Evolutionary conservation across 2,888 invertebrate species (phyloP).

Genomic region (Lamellibrachia columna): DNA sequence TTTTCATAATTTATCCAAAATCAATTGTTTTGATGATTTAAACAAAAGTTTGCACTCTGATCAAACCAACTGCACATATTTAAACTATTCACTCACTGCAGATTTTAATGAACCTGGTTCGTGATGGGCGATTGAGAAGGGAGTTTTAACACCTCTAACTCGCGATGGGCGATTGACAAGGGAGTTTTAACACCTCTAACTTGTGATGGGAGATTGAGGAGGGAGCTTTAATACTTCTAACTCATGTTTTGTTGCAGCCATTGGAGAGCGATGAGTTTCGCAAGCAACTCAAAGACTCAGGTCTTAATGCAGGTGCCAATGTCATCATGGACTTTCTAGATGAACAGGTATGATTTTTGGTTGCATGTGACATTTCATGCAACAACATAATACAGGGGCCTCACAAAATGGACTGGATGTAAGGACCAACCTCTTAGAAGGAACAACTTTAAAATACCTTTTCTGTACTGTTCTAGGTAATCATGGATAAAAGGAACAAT

Average conservation of each 20-base stretch:
- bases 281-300: constrained; percentile 64
- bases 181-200: no score
- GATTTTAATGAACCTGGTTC: no score
- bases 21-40: no score
- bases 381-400: neutral
- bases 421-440: neutral
- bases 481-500: neutral
- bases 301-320: constrained; percentile 66
- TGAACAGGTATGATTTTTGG: constrained; percentile 55
- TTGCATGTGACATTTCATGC: neutral
- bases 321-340: constrained; percentile 69
- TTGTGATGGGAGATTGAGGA: no score
- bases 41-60: no score
- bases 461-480: neutral
- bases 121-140: no score
- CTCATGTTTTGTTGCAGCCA: constrained; percentile 53
- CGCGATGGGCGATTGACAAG: no score
- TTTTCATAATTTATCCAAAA: no score
- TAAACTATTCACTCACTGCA: no score
- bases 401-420: neutral
- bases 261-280: constrained; percentile 68
- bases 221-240: neutral
- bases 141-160: no score
- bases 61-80: no score
- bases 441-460: no score